A percentile compares a stretch with the other conserved stretches of the same genome.
phyloP scores from a whole-genome alignment of 2,888 invertebrate genomes.

The Ecdyonurus torrentis region DNA sequence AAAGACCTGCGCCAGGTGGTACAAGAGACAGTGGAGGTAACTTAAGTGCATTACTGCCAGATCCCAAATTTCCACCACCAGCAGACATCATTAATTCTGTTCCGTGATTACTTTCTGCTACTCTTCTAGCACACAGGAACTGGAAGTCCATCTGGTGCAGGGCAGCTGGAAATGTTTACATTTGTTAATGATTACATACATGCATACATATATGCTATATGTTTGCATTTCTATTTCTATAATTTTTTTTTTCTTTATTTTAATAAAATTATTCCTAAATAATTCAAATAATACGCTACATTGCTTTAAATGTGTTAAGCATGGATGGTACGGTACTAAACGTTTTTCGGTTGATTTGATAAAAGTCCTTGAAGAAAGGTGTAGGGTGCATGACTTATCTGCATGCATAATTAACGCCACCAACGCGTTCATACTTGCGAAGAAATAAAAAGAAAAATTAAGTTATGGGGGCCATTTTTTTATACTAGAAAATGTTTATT shows the following conservation, averaged over 20 bases:
- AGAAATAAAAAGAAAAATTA: background rate
- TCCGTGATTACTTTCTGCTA: background rate
- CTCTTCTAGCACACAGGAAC: slow-evolving; percentile 7
- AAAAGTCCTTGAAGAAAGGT: background rate
- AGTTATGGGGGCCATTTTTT: background rate
- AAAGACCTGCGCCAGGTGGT: background rate
- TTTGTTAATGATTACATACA: background rate
- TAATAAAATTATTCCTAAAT: too few relatives aligned
- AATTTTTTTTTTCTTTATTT: too few relatives aligned
- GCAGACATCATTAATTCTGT: background rate
- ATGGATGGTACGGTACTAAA: too few relatives aligned
- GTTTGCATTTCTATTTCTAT: too few relatives aligned
- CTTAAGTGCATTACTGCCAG: background rate
- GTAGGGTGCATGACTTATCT: background rate
- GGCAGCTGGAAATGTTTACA: too few relatives aligned
- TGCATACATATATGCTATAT: background rate
- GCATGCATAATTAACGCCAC: background rate
- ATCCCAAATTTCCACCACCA: background rate
- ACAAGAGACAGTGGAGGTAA: background rate
- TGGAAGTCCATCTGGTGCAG: slow-evolving; percentile 8
- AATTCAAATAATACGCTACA: too few relatives aligned
- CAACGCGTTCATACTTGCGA: background rate
- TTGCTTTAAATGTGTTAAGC: too few relatives aligned
- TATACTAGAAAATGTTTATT: too few relatives aligned
- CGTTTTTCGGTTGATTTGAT: background rate